A percentile compares a stretch with the other conserved stretches of the same genome.
These are phyloP conservation scores for Chloroclystis v-ata DNA, from an alignment of 2,888 invertebrate species.

Conservation along the genomic window DNA sequence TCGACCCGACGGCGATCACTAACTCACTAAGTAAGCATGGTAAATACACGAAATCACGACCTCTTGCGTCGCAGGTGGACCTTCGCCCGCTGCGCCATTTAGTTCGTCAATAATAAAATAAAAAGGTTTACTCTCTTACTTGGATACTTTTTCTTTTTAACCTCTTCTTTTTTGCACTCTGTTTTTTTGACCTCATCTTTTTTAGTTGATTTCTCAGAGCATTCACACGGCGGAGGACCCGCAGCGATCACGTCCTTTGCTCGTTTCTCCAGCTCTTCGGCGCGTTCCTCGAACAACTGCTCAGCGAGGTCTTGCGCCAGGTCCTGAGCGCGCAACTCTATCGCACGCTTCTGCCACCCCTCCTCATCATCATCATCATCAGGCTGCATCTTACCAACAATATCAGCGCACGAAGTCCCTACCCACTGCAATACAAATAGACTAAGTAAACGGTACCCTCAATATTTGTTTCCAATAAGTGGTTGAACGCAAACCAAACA, in stretches of 20 bases:
- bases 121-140: too few relatives aligned
- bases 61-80: too few relatives aligned
- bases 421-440: conserved; percentile 50
- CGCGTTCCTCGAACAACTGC: conserved; percentile 50
- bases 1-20: too few relatives aligned
- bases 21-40: too few relatives aligned
- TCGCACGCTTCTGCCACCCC: conserved; percentile 47
- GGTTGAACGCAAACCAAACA: too few relatives aligned
- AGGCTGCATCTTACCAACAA: conserved; percentile 28
- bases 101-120: too few relatives aligned
- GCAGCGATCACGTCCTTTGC: conserved; percentile 43
- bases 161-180: too few relatives aligned
- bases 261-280: conserved; percentile 45
- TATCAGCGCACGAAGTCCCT: conserved; percentile 55
- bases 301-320: conserved; percentile 56
- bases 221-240: conserved; percentile 53
- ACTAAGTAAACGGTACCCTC: neutral
- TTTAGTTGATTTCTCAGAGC: conserved; percentile 21
- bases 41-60: too few relatives aligned
- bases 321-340: conserved; percentile 53
- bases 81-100: too few relatives aligned
- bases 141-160: too few relatives aligned
- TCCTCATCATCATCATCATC: conserved; percentile 29
- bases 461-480: neutral
- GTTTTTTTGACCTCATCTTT: too few relatives aligned